Evolutionary conservation across 2,888 invertebrate genomes (phyloP).

Genomic region (Hirtodrosophila alboralis): DNA sequence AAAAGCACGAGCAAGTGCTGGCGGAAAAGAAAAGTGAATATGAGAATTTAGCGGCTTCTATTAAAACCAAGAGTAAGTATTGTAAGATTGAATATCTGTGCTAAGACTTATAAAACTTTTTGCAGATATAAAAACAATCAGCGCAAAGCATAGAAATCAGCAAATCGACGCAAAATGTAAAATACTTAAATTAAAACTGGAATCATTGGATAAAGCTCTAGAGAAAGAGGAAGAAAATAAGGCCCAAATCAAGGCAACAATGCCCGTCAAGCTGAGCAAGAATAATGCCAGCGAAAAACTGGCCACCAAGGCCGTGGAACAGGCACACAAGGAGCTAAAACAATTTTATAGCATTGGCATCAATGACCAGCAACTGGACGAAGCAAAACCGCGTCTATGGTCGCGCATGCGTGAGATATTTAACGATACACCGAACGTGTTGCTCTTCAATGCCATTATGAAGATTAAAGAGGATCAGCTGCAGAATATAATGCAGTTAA

Average conservation of each 20-base stretch:
- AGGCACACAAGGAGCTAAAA: constrained; percentile 76
- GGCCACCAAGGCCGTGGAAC: constrained; percentile 69
- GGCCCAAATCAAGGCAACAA: constrained; percentile 67
- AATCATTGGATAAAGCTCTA: constrained; percentile 59
- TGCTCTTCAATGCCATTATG: constrained; percentile 79
- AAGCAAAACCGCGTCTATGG: constrained; percentile 79
- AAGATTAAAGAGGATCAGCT: constrained; percentile 81
- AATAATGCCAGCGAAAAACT: constrained; percentile 75
- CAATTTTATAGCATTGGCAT: constrained; percentile 71
- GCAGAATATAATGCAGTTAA: constrained; percentile 77
- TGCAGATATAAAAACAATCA: constrained; percentile 78
- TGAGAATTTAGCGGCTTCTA: constrained; percentile 66
- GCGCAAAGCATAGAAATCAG: constrained; percentile 64
- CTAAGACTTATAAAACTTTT: no score
- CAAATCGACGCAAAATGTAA: constrained; percentile 64
- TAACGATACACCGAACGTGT: constrained; percentile 77
- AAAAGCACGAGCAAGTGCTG: constrained; percentile 45
- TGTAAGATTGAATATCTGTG: no score
- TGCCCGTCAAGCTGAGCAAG: constrained; percentile 77
- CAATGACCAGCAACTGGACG: constrained; percentile 48
- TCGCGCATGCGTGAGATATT: constrained; percentile 76
- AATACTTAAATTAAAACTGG: constrained; percentile 75
- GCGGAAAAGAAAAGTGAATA: constrained; percentile 66
- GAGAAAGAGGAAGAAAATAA: constrained; percentile 70
- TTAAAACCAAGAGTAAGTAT: constrained; percentile 80